A percentile compares a stretch with the other conserved stretches of the same genome.
Conservation (phyloP, 2,888 invertebrate genomes). For the Laspeyria flexula region DNA sequence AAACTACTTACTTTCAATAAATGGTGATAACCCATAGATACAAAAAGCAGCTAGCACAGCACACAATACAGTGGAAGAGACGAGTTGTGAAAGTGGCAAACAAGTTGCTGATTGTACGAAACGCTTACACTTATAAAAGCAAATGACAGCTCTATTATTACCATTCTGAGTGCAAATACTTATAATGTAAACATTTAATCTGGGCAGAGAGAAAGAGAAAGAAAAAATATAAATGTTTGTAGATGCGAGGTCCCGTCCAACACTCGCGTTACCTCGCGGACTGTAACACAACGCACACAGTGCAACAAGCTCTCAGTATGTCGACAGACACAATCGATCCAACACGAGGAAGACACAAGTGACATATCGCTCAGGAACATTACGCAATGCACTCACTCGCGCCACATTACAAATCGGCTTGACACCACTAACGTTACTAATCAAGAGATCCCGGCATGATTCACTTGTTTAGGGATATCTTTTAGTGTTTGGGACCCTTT, state of each 20-base stretch:
- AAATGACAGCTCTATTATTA: constrained; percentile 86
- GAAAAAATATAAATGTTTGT: constrained; percentile 44
- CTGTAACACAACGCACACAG: constrained; percentile 57
- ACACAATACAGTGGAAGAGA: constrained; percentile 85
- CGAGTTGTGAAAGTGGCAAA: constrained; percentile 84
- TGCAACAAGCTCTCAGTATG: constrained; percentile 62
- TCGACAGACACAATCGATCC: constrained; percentile 65
- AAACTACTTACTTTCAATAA: constrained; percentile 78
- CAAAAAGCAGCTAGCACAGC: constrained; percentile 86
- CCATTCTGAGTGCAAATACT: constrained; percentile 81
- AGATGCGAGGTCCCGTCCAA: constrained; percentile 46
- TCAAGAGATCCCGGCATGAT: too few relatives aligned
- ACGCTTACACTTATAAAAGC: constrained; percentile 85
- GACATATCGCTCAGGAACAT: constrained; percentile 52
- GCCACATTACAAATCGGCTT: constrained; percentile 14
- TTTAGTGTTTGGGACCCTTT: too few relatives aligned
- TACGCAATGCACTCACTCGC: constrained; percentile 12
- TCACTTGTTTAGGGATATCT: too few relatives aligned
- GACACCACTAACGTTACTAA: background rate
- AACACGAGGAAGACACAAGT: constrained; percentile 73
- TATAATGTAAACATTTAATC: constrained; percentile 67
- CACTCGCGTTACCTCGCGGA: constrained; percentile 42
- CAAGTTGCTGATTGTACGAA: constrained; percentile 82
- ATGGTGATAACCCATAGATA: constrained; percentile 84
- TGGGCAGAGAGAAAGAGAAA: constrained; percentile 78